A percentile compares a stretch with the other conserved stretches of the same genome.
Evolutionary conservation across 2,797 vertebrate species (phyloP).

Genomic region (Enteromius argenteus): DNA sequence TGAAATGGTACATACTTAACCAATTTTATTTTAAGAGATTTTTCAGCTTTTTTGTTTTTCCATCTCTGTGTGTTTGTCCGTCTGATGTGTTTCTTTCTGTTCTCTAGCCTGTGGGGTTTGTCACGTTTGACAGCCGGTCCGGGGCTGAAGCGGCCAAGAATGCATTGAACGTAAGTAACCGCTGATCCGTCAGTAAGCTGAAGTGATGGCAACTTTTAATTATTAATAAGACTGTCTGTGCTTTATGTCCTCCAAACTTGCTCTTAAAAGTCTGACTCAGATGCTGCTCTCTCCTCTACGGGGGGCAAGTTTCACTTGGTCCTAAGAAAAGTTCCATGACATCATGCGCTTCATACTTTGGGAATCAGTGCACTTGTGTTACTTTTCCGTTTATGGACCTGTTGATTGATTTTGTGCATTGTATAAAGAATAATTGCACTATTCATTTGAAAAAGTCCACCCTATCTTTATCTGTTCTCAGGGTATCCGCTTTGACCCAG

Average conservation of each 20-base stretch:
- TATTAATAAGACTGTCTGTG: slow-evolving; percentile 41
- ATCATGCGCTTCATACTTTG: slow-evolving; percentile 1
- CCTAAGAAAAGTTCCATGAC: slow-evolving; percentile 54
- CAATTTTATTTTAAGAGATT: background rate
- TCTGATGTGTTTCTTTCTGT: slow-evolving; percentile 64
- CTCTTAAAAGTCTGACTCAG: slow-evolving; percentile 42
- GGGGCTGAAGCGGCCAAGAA: slow-evolving; percentile 98
- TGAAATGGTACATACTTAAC: no score
- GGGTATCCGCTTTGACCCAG: slow-evolving; percentile 98
- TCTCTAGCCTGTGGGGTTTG: slow-evolving; percentile 96
- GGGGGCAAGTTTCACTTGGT: slow-evolving; percentile 3
- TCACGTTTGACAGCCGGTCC: slow-evolving; percentile 96
- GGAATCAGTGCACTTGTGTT: background rate
- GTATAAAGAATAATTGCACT: background rate
- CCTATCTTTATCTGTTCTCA: slow-evolving; percentile 69
- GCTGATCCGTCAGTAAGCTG: slow-evolving; percentile 35
- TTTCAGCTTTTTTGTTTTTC: background rate
- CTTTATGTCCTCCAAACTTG: slow-evolving; percentile 3
- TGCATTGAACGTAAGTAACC: slow-evolving; percentile 92
- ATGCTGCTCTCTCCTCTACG: background rate
- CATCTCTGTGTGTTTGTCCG: background rate
- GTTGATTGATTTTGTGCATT: background rate
- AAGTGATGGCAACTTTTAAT: slow-evolving; percentile 35
- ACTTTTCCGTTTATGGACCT: background rate
- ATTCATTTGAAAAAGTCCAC: background rate